Conservation (phyloP, 1,140 invertebrate species). For the Trichonephila clavata region DNA sequence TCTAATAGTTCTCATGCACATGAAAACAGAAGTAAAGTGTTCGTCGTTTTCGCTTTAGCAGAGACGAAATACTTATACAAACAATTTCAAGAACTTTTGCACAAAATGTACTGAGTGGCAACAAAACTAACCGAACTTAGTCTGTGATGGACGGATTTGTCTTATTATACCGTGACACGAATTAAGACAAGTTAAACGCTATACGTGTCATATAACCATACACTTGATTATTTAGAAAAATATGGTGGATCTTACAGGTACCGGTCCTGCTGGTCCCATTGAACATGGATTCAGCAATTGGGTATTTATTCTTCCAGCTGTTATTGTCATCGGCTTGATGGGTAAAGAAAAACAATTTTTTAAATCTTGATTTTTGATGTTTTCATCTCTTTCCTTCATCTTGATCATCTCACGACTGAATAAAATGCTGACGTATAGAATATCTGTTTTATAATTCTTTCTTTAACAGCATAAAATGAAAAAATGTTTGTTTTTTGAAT, state of each 20-base stretch:
- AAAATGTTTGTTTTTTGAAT: no score
- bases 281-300: constrained; percentile 90
- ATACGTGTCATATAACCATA: neutral
- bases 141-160: neutral
- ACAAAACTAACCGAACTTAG: neutral
- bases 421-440: no score
- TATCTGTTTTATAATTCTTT: no score
- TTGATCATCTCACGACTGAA: no score
- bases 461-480: no score
- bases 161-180: neutral
- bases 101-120: neutral
- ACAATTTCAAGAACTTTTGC: neutral
- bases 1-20: no score
- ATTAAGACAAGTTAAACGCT: neutral
- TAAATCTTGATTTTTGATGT: neutral
- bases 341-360: constrained; percentile 82
- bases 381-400: neutral
- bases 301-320: constrained; percentile 88
- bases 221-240: constrained; percentile 63
- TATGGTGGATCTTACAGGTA: constrained; percentile 86
- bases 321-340: constrained; percentile 87
- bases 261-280: constrained; percentile 85
- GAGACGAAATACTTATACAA: neutral
- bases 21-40: no score
- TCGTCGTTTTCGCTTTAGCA: neutral